A percentile compares a stretch with the other conserved stretches of the same genome.
Conservation (phyloP, 2,797 vertebrate species). For the Cirrhinus mrigala region DNA sequence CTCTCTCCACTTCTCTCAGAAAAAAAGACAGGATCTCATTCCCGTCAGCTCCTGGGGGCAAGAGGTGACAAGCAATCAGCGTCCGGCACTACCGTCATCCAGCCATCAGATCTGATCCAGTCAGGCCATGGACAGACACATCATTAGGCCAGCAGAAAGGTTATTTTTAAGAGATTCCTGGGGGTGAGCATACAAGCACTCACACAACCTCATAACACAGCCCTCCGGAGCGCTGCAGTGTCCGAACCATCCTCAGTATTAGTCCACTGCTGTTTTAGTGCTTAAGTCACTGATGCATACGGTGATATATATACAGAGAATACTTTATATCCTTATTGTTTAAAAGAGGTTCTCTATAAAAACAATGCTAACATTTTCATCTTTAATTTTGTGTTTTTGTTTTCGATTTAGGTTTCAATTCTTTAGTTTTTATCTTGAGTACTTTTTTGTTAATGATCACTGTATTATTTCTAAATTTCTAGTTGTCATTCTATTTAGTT, state of each 20-base stretch:
- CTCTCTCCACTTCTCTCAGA: constrained; percentile 35
- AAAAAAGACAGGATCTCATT: constrained; percentile 47
- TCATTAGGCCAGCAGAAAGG: constrained; percentile 61
- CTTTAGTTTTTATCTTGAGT: too few relatives aligned
- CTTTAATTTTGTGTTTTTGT: background rate
- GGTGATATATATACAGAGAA: background rate
- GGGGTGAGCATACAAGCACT: constrained; percentile 34
- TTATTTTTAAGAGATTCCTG: constrained; percentile 58
- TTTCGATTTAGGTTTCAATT: too few relatives aligned
- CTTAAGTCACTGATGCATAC: background rate
- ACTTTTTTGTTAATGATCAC: too few relatives aligned
- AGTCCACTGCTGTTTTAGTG: constrained; percentile 3
- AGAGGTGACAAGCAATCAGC: constrained; percentile 63
- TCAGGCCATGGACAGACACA: constrained; percentile 46
- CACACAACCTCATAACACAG: constrained; percentile 26
- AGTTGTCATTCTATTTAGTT: too few relatives aligned
- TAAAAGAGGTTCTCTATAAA: background rate
- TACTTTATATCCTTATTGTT: background rate
- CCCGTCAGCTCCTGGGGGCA: constrained; percentile 54
- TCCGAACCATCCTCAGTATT: constrained; percentile 1
- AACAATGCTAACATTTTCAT: background rate
- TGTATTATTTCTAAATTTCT: too few relatives aligned
- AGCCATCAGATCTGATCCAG: constrained; percentile 60
- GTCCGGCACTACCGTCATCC: constrained; percentile 50
- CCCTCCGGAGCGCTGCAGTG: background rate